A percentile compares a stretch with the other conserved stretches of the same genome.
Conservation (phyloP, 2,797 vertebrate genomes). For the Vireo griseus region DNA sequence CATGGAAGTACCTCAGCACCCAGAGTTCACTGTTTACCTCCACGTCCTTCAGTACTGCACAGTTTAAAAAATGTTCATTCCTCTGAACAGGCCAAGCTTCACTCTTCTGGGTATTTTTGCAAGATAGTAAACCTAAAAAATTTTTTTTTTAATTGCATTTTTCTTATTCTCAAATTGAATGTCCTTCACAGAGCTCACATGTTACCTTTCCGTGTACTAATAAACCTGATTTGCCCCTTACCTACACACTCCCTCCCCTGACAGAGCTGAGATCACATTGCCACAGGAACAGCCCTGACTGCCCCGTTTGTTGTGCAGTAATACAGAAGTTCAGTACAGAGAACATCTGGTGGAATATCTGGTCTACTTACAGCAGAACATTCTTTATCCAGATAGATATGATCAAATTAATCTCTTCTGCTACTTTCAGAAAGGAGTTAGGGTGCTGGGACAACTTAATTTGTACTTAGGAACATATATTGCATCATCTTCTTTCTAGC, state of each 20-base stretch:
- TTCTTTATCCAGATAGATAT: neutral
- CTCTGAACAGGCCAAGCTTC: neutral
- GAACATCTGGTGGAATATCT: neutral
- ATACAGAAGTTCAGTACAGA: neutral
- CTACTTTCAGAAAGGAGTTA: neutral
- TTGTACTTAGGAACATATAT: neutral
- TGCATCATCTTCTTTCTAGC: neutral
- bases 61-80: neutral
- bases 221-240: neutral
- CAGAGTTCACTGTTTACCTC: neutral
- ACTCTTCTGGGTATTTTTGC: neutral
- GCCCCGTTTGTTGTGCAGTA: neutral
- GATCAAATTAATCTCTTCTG: neutral
- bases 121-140: neutral
- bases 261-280: neutral
- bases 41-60: neutral
- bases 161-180: neutral
- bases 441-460: neutral
- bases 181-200: neutral
- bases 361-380: neutral
- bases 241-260: neutral
- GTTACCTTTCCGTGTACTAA: neutral
- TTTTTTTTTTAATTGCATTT: neutral
- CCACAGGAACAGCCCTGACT: neutral
- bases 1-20: neutral